Conservation (phyloP, 1,140 invertebrate genomes). For the Delia radicum region DNA sequence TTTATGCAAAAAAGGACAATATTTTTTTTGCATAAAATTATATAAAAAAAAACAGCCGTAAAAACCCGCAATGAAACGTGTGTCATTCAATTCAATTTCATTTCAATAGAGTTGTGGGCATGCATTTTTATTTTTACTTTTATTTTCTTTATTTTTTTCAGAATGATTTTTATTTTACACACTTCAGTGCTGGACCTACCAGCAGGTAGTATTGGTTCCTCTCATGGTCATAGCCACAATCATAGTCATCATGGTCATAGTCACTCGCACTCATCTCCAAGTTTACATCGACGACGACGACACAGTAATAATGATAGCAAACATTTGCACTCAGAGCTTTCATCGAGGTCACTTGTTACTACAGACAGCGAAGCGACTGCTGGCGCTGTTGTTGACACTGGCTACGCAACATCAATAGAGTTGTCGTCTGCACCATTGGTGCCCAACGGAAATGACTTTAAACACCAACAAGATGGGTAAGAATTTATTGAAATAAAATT, state of each 20-base stretch:
- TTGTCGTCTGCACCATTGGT: not conserved
- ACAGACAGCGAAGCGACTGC: not conserved
- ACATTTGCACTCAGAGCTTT: not conserved
- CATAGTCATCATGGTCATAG: conserved; percentile 46
- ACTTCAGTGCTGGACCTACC: conserved; percentile 58
- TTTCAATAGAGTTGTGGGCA: not conserved
- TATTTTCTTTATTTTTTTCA: conserved; percentile 48
- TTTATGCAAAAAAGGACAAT: not conserved
- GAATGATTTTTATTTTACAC: conserved; percentile 75
- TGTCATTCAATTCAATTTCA: not conserved
- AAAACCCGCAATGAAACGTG: not conserved
- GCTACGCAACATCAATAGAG: not conserved
- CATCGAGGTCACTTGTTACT: not conserved
- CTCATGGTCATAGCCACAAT: conserved; percentile 38
- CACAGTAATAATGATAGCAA: not conserved
- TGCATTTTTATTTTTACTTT: conserved; percentile 7
- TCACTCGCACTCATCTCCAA: conserved; percentile 37
- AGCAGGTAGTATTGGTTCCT: conserved; percentile 34
- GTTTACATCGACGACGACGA: not conserved
- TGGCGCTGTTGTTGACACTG: not conserved
- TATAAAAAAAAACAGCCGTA: not conserved
- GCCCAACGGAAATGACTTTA: not conserved
- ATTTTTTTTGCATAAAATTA: not conserved
- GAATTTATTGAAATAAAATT: conserved; percentile 21
- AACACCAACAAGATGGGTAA: conserved; percentile 21